Evolutionary conservation across 2,888 invertebrate species (phyloP), one percentile per base, ranked within the genome.

Genomic region (Clivina fossor): DNA sequence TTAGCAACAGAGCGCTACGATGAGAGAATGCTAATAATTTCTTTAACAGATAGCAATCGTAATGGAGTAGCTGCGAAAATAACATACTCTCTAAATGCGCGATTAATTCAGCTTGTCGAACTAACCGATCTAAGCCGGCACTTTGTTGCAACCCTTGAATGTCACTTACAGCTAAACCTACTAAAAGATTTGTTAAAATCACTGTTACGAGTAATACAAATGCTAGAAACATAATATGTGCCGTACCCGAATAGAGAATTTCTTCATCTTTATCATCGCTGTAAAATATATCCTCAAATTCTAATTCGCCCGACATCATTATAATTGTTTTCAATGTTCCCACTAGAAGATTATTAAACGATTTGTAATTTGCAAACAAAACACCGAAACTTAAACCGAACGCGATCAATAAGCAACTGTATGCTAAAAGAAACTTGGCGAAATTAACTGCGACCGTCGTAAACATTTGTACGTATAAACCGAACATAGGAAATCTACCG

Each of bases 231-330:
- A 91, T 81, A 2, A 84, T 76, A 62, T 90, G 90, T 0, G 90
- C 81, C 0, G 90, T 90, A 7, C 83, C 79, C 0, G 85, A 84
- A 68, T 86, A 88, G 56, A 81, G 76, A 8, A 86, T 78, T 22
- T 66, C 63, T 20, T 61, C 62, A 56, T 81, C 77, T 32, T 76
- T 77, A 63, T 66, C 63, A 1, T 71, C 67, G 9, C 69, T 65
- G 50, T 86, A 90, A 69, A 90, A 91, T 60, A 90, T 86, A 64
- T 90, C 90, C 68, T 91, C 90, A 62, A 88, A 90, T 69, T 90
- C 90, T 43, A 91, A 69, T 70, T 92, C 91, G 0, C 91, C 91
- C 0, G 90, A 87, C 90, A 92, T 90, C 91, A 92, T 91, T 64
- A 90, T 86, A 9, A 91, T 81, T 0, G 89, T 88, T 73, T 91